Evolutionary conservation across 2,797 vertebrate genomes (phyloP).

Genomic region (Coluber constrictor): DNA sequence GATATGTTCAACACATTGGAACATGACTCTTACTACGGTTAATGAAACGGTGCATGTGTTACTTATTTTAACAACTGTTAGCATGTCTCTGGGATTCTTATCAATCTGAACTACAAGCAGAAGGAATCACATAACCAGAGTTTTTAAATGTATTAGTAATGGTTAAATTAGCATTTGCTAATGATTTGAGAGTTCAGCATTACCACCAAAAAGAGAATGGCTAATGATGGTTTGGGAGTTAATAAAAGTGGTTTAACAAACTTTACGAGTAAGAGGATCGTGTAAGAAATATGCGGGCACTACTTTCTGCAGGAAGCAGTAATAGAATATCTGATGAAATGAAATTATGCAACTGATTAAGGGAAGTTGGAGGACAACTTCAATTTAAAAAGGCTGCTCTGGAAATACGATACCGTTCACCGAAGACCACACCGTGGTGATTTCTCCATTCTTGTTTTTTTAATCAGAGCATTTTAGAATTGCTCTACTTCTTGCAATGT

Average conservation of each 20-base stretch:
- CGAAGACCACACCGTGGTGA: neutral
- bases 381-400: neutral
- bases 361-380: neutral
- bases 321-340: neutral
- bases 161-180: slow-evolving; percentile 23
- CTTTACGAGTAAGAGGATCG: slow-evolving; percentile 8
- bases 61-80: slow-evolving; percentile 4
- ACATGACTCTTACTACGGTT: neutral
- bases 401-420: neutral
- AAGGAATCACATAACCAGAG: neutral
- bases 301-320: neutral
- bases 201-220: slow-evolving; percentile 15
- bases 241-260: slow-evolving; percentile 25
- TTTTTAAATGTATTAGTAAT: slow-evolving; percentile 13
- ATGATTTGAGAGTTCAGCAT: neutral
- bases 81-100: neutral
- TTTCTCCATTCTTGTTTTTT: neutral
- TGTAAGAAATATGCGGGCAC: neutral
- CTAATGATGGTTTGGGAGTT: slow-evolving; percentile 11
- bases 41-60: neutral
- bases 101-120: neutral
- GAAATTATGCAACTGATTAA: neutral
- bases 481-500: neutral
- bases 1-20: neutral
- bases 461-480: neutral